Percentiles rank a stretch among this genome's conserved stretches.
Evolutionary conservation across 2,113 vertebrate genomes (phyloP).

Genomic region (Cheilinus undulatus): DNA sequence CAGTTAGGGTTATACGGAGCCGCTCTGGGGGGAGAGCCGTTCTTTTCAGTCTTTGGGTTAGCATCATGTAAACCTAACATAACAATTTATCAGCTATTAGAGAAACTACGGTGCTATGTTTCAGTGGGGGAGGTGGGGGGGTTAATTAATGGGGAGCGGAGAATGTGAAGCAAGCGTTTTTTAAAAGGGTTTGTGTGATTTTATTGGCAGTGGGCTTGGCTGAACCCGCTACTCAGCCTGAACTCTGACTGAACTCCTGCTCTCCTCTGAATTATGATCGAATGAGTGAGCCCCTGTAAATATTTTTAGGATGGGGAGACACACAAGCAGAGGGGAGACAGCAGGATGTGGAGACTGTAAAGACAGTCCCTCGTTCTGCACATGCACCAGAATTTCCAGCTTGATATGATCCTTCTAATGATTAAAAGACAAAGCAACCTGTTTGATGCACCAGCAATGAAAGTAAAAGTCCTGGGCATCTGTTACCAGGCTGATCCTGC

Average conservation of each 20-base stretch:
- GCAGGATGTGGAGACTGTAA: conserved; percentile 20
- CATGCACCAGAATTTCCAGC: too few relatives aligned
- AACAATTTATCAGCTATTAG: conserved; percentile 4
- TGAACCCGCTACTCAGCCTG: conserved; percentile 47
- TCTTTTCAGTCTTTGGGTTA: not conserved
- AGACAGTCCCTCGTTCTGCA: conserved; percentile 2
- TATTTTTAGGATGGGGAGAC: conserved; percentile 61
- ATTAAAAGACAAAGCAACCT: too few relatives aligned
- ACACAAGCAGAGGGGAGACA: conserved; percentile 45
- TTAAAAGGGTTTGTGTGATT: conserved; percentile 36
- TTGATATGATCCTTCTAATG: too few relatives aligned
- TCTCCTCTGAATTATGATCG: conserved; percentile 69
- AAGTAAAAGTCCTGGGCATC: too few relatives aligned
- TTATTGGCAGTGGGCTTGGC: conserved; percentile 37
- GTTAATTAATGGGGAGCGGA: conserved; percentile 38
- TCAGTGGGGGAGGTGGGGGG: conserved; percentile 4
- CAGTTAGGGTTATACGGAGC: conserved; percentile 55
- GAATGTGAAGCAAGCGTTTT: conserved; percentile 33
- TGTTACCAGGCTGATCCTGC: too few relatives aligned
- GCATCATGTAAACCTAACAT: conserved; percentile 7
- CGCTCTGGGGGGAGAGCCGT: conserved; percentile 1
- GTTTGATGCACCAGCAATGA: too few relatives aligned
- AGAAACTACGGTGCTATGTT: conserved; percentile 7
- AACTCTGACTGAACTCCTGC: conserved; percentile 74
- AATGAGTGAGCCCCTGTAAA: conserved; percentile 75